These are phyloP conservation scores for Ciconia stormi DNA, from an alignment of 2,113 vertebrate species.

Conservation along the genomic window DNA sequence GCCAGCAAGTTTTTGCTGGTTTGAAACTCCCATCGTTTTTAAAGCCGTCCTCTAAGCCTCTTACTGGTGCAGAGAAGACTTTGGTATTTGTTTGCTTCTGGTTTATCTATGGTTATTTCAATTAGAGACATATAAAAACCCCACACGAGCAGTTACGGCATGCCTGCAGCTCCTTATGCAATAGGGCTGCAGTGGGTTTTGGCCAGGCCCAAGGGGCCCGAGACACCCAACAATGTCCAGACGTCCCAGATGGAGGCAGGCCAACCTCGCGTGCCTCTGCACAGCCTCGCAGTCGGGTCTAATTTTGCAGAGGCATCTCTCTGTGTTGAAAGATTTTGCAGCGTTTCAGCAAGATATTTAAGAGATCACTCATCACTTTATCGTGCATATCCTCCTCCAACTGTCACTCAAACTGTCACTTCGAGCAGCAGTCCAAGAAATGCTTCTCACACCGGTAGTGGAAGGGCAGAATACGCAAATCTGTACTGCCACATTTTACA, in stretches of 20 bases:
- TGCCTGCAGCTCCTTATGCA: not conserved
- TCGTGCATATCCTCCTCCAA: not conserved
- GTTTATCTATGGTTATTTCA: not conserved
- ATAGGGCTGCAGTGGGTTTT: not conserved
- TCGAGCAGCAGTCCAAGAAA: not conserved
- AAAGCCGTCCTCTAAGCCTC: not conserved
- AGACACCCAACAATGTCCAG: not conserved
- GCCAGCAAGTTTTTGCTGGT: not conserved
- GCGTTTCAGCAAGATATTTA: not conserved
- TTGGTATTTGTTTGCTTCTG: not conserved
- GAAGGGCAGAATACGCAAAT: not conserved
- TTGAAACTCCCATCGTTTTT: not conserved
- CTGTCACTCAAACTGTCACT: slow-evolving; percentile 12
- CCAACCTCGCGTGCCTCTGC: not conserved
- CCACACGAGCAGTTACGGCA: fast-evolving
- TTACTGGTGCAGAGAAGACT: not conserved
- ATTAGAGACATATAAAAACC: not conserved
- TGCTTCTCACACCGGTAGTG: fast-evolving
- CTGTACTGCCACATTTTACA: not conserved
- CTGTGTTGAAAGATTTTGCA: not conserved
- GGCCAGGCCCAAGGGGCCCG: not conserved
- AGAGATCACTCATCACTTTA: not conserved
- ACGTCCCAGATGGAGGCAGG: not conserved
- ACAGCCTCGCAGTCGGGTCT: fast-evolving
- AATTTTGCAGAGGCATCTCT: not conserved